These are phyloP conservation scores for Monomorium pharaonis DNA, from an alignment of 1,140 invertebrate species.

Conservation along the genomic window DNA sequence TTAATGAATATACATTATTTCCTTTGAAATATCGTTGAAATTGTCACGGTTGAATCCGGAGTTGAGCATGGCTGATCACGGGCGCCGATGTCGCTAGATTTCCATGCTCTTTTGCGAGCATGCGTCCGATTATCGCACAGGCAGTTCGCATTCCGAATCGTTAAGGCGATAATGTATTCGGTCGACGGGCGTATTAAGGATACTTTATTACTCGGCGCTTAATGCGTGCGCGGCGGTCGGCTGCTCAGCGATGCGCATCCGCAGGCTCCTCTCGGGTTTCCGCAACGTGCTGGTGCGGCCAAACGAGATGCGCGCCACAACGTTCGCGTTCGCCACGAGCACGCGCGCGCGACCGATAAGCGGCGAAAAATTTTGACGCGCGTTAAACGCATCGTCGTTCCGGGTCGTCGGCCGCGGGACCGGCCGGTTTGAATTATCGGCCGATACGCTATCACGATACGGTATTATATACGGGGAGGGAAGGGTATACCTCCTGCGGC, in stretches of 20 bases:
- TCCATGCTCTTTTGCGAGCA: constrained; percentile 53
- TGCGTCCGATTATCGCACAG: constrained; percentile 58
- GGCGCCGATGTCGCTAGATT: constrained; percentile 32
- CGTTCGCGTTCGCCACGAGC: constrained; percentile 53
- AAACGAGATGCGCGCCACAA: constrained; percentile 40
- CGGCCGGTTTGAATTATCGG: constrained; percentile 51
- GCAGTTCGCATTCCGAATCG: constrained; percentile 71
- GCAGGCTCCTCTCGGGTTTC: constrained; percentile 63
- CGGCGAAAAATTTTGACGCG: constrained; percentile 63
- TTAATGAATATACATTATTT: neutral
- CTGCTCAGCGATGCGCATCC: constrained; percentile 68
- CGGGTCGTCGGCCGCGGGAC: constrained; percentile 61
- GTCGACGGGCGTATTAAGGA: constrained; percentile 73
- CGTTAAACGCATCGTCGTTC: constrained; percentile 67
- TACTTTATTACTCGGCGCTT: constrained; percentile 71
- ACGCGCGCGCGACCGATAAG: constrained; percentile 48
- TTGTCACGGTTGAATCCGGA: neutral
- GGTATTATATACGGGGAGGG: constrained; percentile 6
- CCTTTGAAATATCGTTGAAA: neutral
- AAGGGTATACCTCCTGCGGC: constrained; percentile 51
- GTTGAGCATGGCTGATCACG: neutral
- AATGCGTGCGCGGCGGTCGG: constrained; percentile 41
- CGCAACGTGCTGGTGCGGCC: constrained; percentile 25
- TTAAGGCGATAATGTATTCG: constrained; percentile 74
- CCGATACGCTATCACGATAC: constrained; percentile 53